Conservation (phyloP, 2,888 invertebrate species). For the Luperina testacea region DNA sequence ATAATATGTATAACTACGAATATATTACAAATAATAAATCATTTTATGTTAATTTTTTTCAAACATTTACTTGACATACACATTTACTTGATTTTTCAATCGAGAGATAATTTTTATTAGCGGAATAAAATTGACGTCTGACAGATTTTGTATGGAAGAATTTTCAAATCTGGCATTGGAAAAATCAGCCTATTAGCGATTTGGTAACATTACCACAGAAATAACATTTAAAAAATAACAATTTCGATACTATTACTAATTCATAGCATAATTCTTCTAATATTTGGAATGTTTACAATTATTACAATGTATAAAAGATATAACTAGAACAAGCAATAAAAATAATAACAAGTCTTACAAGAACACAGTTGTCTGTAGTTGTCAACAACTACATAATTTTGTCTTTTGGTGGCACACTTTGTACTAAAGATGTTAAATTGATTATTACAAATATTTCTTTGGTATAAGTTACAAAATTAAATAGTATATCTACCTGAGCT, state of each 20-base stretch:
- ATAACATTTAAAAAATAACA: constrained; percentile 57
- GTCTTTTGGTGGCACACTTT: constrained; percentile 54
- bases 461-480: constrained; percentile 52
- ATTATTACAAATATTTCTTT: constrained; percentile 56
- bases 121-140: too few relatives aligned
- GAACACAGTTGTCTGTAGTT: constrained; percentile 53
- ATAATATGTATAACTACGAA: constrained; percentile 61
- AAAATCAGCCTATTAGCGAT: constrained; percentile 45
- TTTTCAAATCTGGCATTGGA: too few relatives aligned
- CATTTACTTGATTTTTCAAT: too few relatives aligned
- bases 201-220: constrained; percentile 58
- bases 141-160: too few relatives aligned
- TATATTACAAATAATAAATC: constrained; percentile 65
- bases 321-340: constrained; percentile 52
- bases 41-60: constrained; percentile 45
- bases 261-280: constrained; percentile 42
- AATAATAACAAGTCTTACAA: constrained; percentile 55
- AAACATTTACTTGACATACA: constrained; percentile 63
- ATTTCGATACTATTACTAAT: constrained; percentile 33
- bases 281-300: constrained; percentile 62
- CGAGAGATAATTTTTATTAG: too few relatives aligned
- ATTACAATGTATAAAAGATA: constrained; percentile 39
- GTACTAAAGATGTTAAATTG: constrained; percentile 51
- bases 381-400: constrained; percentile 18
- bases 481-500: constrained; percentile 47